phyloP scores from a whole-genome alignment of 2,113 vertebrate genomes.

The Nothoprocta pentlandii region DNA sequence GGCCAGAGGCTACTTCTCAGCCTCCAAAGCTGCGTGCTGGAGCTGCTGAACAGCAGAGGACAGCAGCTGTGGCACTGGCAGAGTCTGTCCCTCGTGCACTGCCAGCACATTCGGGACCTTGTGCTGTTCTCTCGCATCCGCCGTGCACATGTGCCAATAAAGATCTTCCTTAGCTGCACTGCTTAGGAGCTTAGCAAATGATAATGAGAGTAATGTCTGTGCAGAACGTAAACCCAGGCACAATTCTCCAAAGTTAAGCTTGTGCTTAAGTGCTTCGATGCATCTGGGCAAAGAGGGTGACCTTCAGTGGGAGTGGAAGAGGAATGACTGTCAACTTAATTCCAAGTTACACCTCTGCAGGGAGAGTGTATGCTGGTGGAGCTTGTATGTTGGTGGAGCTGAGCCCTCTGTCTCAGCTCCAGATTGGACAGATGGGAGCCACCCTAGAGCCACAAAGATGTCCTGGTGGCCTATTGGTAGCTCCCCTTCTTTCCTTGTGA shows the following conservation, averaged over 20 bases:
- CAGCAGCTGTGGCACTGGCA: not conserved
- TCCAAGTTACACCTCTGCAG: not conserved
- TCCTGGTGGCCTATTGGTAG: too few relatives aligned
- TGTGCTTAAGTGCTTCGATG: not conserved
- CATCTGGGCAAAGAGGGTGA: not conserved
- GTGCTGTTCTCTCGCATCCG: not conserved
- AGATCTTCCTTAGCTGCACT: not conserved
- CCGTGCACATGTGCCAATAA: rapidly evolving
- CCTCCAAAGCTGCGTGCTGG: rapidly evolving
- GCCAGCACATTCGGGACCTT: rapidly evolving
- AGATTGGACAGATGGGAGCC: rapidly evolving
- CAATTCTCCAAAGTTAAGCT: not conserved
- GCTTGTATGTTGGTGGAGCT: too few relatives aligned
- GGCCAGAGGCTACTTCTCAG: not conserved
- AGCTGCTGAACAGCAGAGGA: not conserved
- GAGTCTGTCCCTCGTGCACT: not conserved
- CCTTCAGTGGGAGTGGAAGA: not conserved
- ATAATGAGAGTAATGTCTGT: not conserved
- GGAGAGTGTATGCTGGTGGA: too few relatives aligned
- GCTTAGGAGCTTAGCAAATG: not conserved
- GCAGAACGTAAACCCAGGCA: not conserved
- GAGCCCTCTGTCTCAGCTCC: not conserved
- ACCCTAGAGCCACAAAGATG: not conserved
- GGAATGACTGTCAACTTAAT: not conserved
- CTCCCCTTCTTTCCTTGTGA: not conserved